These are phyloP conservation scores for Marmota flaviventris DNA, from an alignment of 2,113 vertebrate genomes.

Conservation along the genomic window DNA sequence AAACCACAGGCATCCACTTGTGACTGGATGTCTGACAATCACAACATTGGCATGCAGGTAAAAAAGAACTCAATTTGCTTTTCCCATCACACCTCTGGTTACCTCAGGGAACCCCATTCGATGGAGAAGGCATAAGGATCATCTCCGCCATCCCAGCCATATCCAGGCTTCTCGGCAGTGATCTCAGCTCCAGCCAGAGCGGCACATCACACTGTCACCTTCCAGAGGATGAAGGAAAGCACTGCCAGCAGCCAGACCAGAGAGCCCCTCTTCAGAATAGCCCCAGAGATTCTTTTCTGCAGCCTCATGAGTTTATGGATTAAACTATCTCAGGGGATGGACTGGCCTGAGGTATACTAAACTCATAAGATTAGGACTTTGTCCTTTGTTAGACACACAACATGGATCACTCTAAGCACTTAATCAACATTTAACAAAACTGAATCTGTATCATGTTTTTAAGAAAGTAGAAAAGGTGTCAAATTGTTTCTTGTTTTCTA, in stretches of 20 bases:
- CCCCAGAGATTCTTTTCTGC: neutral
- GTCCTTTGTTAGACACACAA: neutral
- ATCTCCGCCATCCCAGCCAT: neutral
- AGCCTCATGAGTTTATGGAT: neutral
- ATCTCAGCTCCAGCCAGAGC: neutral
- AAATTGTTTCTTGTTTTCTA: neutral
- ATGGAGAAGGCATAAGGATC: neutral
- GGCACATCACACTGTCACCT: neutral
- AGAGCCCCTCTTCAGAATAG: neutral
- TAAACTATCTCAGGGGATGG: constrained; percentile 12
- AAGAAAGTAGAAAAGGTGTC: constrained; percentile 28
- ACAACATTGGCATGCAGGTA: constrained; percentile 76
- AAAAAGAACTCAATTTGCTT: constrained; percentile 65
- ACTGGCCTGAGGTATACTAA: neutral
- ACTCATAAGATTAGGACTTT: constrained; percentile 21
- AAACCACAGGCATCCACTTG: constrained; percentile 81
- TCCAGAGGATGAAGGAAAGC: neutral
- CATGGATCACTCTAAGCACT: neutral
- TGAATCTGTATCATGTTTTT: neutral
- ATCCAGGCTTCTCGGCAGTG: too few relatives aligned
- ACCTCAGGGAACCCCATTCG: constrained; percentile 71
- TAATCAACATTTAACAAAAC: constrained; percentile 56
- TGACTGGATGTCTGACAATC: constrained; percentile 72
- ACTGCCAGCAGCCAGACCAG: neutral
- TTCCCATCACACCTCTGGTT: constrained; percentile 68